Evolutionary conservation across 92 coral and sea anemone genomes (phyloP).

Genomic region (Plumapathes pennacea): DNA sequence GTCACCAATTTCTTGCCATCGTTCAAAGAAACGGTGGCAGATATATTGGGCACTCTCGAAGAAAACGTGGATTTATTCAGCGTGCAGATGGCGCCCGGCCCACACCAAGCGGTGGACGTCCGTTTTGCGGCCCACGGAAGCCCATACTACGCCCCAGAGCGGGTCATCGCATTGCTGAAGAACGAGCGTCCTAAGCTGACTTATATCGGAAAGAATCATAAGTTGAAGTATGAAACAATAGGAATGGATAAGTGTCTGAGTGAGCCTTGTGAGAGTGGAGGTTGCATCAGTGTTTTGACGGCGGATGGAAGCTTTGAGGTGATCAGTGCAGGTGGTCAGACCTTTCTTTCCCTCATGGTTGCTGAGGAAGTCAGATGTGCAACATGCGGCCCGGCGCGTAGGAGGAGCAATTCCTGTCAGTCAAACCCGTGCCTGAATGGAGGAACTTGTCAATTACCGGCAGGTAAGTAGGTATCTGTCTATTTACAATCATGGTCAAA

Average conservation of each 20-base stretch:
- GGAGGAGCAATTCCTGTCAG: slow-evolving; percentile 29
- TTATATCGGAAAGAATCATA: background rate
- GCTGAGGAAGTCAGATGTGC: slow-evolving; percentile 62
- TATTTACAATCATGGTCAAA: too few species aligned
- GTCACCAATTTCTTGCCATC: slow-evolving; percentile 46
- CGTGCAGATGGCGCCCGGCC: slow-evolving; percentile 61
- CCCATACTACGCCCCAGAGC: slow-evolving; percentile 90
- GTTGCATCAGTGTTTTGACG: slow-evolving; percentile 60
- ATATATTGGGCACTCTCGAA: slow-evolving; percentile 44
- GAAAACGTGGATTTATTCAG: slow-evolving; percentile 88
- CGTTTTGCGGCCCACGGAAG: slow-evolving; percentile 97
- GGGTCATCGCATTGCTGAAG: slow-evolving; percentile 68
- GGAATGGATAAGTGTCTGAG: slow-evolving; percentile 85
- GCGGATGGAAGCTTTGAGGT: slow-evolving; percentile 71
- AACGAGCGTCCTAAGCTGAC: slow-evolving; percentile 35
- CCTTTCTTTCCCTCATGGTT: slow-evolving; percentile 74
- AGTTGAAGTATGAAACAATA: slow-evolving; percentile 32
- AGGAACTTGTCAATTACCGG: slow-evolving; percentile 79
- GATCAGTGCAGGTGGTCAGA: slow-evolving; percentile 44
- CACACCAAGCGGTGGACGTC: slow-evolving; percentile 56
- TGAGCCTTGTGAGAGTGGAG: slow-evolving; percentile 80
- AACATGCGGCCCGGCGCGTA: slow-evolving; percentile 45
- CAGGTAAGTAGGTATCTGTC: too few species aligned
- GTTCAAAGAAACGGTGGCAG: slow-evolving; percentile 69
- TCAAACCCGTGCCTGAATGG: slow-evolving; percentile 69